phyloP scores from a whole-genome alignment of 2,113 vertebrate species.

The Cyprinodon variegatus region DNA sequence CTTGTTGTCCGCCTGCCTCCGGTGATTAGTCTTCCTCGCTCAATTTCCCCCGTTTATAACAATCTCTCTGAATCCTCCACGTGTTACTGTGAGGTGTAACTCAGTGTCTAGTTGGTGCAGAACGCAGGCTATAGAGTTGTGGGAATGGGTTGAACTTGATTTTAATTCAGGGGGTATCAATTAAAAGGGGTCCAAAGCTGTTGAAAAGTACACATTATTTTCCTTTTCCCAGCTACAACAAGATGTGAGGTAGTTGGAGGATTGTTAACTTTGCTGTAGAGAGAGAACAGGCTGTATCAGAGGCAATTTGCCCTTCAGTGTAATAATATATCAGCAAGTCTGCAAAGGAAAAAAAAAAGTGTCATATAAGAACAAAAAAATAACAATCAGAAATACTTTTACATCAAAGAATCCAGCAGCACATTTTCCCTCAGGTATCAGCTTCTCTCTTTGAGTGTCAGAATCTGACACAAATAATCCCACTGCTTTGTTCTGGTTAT shows the following conservation, averaged over 20 bases:
- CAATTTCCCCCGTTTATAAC: constrained; percentile 30
- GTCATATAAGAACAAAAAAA: not conserved
- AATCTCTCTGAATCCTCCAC: not conserved
- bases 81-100: constrained; percentile 1
- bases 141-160: not conserved
- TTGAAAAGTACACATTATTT: too few species aligned
- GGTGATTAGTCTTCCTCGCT: constrained; percentile 53
- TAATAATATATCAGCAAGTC: not conserved
- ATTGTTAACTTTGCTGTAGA: not conserved
- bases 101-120: not conserved
- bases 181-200: not conserved
- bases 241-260: not conserved
- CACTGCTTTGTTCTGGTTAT: constrained; percentile 14
- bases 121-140: not conserved
- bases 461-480: constrained; percentile 32
- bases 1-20: constrained; percentile 48
- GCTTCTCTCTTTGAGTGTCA: constrained; percentile 2
- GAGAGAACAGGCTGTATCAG: not conserved
- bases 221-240: not conserved
- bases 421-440: not conserved
- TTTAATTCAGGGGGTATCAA: not conserved
- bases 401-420: not conserved
- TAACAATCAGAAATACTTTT: not conserved
- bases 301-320: not conserved
- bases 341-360: not conserved